phyloP scores from a whole-genome alignment of 2,797 vertebrate genomes.

The Platalea minor region DNA sequence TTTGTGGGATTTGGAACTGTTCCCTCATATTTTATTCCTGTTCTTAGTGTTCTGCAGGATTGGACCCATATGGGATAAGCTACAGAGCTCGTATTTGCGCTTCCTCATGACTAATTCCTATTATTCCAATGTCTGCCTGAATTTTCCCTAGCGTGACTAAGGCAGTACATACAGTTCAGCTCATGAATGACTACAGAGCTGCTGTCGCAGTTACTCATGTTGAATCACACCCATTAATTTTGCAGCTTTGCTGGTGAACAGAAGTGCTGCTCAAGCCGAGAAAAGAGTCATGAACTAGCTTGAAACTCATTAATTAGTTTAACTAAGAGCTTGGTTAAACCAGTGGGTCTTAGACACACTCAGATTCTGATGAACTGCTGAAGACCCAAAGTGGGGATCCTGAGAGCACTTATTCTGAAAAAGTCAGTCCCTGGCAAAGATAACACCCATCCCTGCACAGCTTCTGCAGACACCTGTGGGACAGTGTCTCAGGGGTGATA shows the following conservation, averaged over 20 bases:
- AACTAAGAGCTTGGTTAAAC: not conserved
- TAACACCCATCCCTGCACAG: not conserved
- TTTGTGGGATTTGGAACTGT: slow-evolving; percentile 38
- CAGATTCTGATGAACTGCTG: not conserved
- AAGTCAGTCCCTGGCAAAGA: not conserved
- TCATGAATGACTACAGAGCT: not conserved
- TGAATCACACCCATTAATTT: not conserved
- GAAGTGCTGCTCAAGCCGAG: not conserved
- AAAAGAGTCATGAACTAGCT: not conserved
- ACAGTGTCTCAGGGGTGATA: accelerated
- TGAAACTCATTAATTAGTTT: not conserved
- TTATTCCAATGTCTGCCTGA: slow-evolving; percentile 13
- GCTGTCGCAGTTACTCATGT: not conserved
- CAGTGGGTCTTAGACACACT: not conserved
- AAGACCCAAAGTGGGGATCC: not conserved
- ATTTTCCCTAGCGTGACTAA: slow-evolving; percentile 21
- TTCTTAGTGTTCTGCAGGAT: not conserved
- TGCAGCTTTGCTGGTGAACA: not conserved
- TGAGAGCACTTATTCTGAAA: not conserved
- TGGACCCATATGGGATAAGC: not conserved
- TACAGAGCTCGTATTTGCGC: not conserved
- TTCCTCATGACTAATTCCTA: slow-evolving; percentile 55
- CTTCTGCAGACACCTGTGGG: not conserved
- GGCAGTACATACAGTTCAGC: not conserved
- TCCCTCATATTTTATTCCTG: slow-evolving; percentile 1